These are phyloP conservation scores for Drymodes brunneopygia DNA, from an alignment of 2,113 vertebrate species.

Conservation along the genomic window DNA sequence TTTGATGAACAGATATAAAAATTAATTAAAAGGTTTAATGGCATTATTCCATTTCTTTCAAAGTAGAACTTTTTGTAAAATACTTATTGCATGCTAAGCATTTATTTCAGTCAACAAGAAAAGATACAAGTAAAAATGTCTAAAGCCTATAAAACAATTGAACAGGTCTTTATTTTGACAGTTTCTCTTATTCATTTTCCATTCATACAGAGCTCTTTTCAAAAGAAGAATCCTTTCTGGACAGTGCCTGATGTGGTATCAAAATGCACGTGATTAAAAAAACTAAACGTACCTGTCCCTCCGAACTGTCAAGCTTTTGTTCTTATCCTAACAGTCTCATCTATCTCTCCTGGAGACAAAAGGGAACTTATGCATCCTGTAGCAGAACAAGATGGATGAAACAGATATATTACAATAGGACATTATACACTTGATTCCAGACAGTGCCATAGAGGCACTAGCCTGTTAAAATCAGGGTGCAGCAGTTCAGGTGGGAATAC, in stretches of 20 bases:
- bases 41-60: slow-evolving; percentile 3
- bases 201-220: background rate
- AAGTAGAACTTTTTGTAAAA: background rate
- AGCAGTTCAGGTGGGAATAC: background rate
- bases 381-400: background rate
- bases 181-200: background rate
- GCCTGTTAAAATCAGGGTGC: background rate
- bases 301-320: background rate
- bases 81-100: background rate
- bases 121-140: background rate
- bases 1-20: slow-evolving; percentile 17
- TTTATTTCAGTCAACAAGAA: background rate
- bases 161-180: background rate
- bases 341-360: background rate
- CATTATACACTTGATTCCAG: background rate
- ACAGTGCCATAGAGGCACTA: background rate
- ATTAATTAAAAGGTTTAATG: slow-evolving; percentile 16
- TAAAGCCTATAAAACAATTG: background rate
- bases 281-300: background rate
- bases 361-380: background rate
- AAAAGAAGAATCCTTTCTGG: background rate
- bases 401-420: background rate
- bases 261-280: background rate
- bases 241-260: background rate
- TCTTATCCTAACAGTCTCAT: background rate